A percentile compares a stretch with the other conserved stretches of the same genome.
Conservation (phyloP, 2,797 vertebrate genomes). For the Limosa lapponica region DNA sequence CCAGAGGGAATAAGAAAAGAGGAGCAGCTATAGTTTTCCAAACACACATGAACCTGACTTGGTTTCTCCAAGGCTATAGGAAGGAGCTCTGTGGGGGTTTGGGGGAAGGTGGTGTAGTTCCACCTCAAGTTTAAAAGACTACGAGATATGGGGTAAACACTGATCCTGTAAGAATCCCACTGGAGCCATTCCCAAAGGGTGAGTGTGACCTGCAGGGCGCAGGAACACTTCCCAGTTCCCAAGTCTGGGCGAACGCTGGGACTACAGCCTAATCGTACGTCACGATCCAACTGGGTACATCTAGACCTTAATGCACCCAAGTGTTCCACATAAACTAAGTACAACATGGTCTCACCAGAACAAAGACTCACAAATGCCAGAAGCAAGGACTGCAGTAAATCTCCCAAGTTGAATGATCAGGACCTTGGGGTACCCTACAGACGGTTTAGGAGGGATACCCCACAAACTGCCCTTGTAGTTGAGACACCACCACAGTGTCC, state of each 20-base stretch:
- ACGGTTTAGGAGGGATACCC: background rate
- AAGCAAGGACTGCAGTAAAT: background rate
- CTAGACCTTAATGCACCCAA: background rate
- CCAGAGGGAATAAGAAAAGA: background rate
- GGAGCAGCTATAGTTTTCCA: background rate
- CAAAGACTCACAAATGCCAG: background rate
- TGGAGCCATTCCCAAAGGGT: background rate
- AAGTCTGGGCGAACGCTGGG: background rate
- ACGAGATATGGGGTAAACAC: background rate
- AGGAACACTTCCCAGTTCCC: background rate
- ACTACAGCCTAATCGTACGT: fast-evolving
- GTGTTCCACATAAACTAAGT: background rate
- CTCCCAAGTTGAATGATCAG: background rate
- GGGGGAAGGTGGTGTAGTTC: background rate
- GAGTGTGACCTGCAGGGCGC: background rate
- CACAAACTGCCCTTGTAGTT: background rate
- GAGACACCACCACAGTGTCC: background rate
- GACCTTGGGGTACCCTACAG: background rate
- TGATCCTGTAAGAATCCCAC: background rate
- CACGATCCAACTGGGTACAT: background rate
- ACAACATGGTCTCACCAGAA: background rate
- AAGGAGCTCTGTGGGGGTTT: background rate
- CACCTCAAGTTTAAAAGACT: background rate
- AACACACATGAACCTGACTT: background rate
- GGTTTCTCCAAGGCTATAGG: background rate